Conservation (phyloP, 2,113 vertebrate species). For the Arizona elegans region DNA sequence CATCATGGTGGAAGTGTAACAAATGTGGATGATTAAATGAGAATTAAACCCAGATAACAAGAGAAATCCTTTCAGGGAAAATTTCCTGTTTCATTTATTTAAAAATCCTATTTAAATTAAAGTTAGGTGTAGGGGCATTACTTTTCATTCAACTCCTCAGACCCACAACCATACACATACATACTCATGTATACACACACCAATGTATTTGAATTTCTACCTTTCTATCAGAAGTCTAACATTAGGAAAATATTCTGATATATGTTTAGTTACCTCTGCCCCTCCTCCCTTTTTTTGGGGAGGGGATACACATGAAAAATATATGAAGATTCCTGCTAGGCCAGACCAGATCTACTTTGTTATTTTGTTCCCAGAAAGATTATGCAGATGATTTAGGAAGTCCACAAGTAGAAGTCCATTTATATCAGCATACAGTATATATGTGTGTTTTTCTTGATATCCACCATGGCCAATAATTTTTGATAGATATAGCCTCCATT, state of each 20-base stretch:
- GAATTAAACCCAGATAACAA: background rate
- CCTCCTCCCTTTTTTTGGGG: background rate
- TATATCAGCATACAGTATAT: background rate
- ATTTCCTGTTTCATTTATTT: background rate
- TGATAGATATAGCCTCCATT: background rate
- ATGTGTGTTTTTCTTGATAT: background rate
- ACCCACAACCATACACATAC: background rate
- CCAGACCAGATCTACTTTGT: background rate
- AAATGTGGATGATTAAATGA: background rate
- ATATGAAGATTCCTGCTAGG: background rate
- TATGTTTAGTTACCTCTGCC: background rate
- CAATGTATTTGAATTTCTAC: background rate
- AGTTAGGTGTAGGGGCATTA: background rate
- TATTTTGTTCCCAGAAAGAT: background rate
- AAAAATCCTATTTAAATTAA: background rate
- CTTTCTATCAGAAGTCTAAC: background rate
- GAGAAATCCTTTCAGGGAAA: background rate
- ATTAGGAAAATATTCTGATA: no score
- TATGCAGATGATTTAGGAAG: background rate
- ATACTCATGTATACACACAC: background rate
- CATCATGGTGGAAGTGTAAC: background rate
- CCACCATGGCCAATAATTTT: background rate
- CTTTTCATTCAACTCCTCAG: background rate
- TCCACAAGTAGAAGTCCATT: background rate
- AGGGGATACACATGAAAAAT: background rate